Percentiles rank a stretch among this genome's conserved stretches.
phyloP scores from a whole-genome alignment of 2,797 vertebrate genomes.

The Cyprinella venusta region DNA sequence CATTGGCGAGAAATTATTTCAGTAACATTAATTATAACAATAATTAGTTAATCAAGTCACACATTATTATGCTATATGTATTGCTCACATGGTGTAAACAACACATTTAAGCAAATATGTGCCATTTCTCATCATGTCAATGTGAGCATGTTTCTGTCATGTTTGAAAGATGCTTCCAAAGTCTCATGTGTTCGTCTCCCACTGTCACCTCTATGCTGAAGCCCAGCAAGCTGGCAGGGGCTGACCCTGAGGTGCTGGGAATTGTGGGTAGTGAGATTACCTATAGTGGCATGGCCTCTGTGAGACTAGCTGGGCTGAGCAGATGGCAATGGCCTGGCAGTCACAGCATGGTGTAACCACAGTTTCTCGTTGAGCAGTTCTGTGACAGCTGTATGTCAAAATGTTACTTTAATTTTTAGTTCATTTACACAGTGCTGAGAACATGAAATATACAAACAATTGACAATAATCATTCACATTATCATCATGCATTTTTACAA shows the following conservation, averaged over 20 bases:
- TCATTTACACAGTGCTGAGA: background rate
- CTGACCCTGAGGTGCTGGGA: constrained; percentile 71
- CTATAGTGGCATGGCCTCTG: constrained; percentile 52
- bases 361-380: constrained; percentile 1
- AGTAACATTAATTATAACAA: background rate
- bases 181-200: constrained; percentile 14
- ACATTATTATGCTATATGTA: constrained; percentile 2
- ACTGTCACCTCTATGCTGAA: constrained; percentile 21
- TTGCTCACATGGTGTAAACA: constrained; percentile 10
- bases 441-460: background rate
- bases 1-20: background rate
- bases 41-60: background rate
- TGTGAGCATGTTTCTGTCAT: constrained; percentile 34
- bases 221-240: constrained; percentile 67
- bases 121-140: constrained; percentile 33
- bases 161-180: constrained; percentile 36
- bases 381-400: constrained; percentile 46
- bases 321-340: constrained; percentile 78
- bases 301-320: constrained; percentile 63
- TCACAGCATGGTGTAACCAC: constrained; percentile 69
- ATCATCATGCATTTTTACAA: background rate
- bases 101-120: constrained; percentile 20
- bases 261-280: constrained; percentile 73
- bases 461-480: background rate
- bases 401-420: background rate